Conservation (phyloP, 2,888 invertebrate genomes). For the Coleophora flavipennella region DNA sequence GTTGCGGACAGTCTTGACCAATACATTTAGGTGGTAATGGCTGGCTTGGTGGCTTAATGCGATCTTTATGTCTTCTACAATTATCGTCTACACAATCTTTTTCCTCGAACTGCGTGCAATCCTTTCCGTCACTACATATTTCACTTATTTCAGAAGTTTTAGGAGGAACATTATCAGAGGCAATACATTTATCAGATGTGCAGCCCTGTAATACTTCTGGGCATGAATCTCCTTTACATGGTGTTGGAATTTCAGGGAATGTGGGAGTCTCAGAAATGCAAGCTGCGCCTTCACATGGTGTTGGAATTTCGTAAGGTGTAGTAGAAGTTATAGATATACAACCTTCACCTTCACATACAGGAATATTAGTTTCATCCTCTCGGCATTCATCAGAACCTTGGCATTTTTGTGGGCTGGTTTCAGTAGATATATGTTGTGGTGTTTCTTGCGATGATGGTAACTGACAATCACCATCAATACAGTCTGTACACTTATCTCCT, state of each 20-base stretch:
- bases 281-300: conserved; percentile 21
- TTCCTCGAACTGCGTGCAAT: no score
- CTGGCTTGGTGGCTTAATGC: no score
- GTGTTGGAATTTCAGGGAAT: neutral
- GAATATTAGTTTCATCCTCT: conserved; percentile 5
- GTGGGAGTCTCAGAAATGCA: conserved; percentile 12
- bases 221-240: conserved; percentile 7
- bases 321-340: conserved; percentile 12
- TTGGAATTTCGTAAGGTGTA: conserved; percentile 3
- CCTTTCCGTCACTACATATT: no score
- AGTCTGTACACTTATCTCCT: conserved; percentile 22
- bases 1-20: no score
- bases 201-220: no score
- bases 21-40: no score
- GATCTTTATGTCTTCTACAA: no score
- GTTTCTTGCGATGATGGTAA: conserved; percentile 10
- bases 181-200: no score
- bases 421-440: conserved; percentile 11
- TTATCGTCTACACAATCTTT: no score
- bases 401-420: conserved; percentile 17
- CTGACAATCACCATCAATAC: neutral
- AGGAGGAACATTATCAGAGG: neutral
- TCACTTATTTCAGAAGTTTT: neutral
- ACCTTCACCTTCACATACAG: conserved; percentile 22
- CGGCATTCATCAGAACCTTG: conserved; percentile 19